These are phyloP conservation scores for Athene cunicularia DNA, from an alignment of 2,113 vertebrate genomes.

Conservation along the genomic window DNA sequence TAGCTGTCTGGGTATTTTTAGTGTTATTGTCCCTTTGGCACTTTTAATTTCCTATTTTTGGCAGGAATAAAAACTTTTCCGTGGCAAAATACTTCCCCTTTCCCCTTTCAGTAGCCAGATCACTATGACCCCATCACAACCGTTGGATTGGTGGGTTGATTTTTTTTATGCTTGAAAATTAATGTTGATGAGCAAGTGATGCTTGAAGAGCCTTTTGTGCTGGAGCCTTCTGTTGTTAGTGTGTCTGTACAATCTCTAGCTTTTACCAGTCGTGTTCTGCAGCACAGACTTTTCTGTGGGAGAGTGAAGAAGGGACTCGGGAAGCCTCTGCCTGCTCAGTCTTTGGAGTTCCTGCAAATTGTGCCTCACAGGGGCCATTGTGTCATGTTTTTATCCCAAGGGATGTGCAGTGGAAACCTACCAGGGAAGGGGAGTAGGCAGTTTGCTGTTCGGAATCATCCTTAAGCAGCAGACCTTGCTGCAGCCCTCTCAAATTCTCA, in stretches of 20 bases:
- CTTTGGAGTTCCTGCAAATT: neutral
- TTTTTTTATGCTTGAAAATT: neutral
- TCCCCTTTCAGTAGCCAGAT: neutral
- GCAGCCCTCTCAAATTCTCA: neutral
- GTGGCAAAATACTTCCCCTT: neutral
- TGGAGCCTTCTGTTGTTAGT: neutral
- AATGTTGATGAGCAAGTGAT: neutral
- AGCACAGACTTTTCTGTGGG: neutral
- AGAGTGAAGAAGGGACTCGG: neutral
- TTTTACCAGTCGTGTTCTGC: neutral
- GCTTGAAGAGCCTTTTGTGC: neutral
- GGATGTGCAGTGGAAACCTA: neutral
- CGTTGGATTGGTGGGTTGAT: neutral
- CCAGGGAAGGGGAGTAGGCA: neutral
- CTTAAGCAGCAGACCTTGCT: neutral
- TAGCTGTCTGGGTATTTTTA: neutral
- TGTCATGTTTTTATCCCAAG: neutral
- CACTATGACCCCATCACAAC: neutral
- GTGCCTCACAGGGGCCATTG: fast-evolving
- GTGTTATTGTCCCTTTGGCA: neutral
- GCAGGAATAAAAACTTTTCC: neutral
- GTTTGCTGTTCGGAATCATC: fast-evolving
- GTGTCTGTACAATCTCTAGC: neutral
- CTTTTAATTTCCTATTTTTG: neutral
- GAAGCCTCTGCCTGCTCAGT: neutral